phyloP scores from a whole-genome alignment of 2,113 vertebrate genomes.

The Nerophis lumbriciformis region DNA sequence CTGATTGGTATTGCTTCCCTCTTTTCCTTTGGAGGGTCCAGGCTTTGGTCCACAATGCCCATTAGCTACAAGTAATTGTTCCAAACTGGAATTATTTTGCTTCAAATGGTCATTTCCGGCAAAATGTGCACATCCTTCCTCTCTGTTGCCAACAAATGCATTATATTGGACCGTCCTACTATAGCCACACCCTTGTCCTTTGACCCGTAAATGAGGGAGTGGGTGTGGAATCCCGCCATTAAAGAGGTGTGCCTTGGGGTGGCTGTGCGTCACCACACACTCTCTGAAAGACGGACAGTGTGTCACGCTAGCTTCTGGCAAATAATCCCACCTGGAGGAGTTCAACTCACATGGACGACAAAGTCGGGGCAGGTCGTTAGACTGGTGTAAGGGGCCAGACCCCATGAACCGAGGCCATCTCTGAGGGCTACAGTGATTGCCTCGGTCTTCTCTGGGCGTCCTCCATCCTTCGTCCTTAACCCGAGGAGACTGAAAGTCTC shows the following conservation, averaged over 20 bases:
- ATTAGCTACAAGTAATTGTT: constrained; percentile 33
- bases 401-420: constrained; percentile 61
- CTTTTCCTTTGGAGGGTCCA: constrained; percentile 35
- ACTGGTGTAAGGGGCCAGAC: constrained; percentile 38
- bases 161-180: constrained; percentile 43
- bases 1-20: constrained; percentile 45
- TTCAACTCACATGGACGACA: constrained; percentile 53
- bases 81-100: constrained; percentile 7
- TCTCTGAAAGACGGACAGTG: constrained; percentile 56
- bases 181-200: constrained; percentile 53
- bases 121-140: constrained; percentile 24
- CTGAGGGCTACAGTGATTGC: constrained; percentile 57
- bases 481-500: constrained; percentile 42
- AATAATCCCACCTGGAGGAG: constrained; percentile 51
- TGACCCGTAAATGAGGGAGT: constrained; percentile 62
- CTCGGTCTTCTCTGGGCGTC: constrained; percentile 28
- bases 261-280: constrained; percentile 43
- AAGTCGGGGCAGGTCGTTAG: constrained; percentile 39
- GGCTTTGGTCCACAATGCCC: constrained; percentile 46
- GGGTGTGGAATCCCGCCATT: constrained; percentile 45
- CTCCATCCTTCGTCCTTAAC: constrained; percentile 40
- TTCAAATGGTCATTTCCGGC: constrained; percentile 37
- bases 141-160: constrained; percentile 33
- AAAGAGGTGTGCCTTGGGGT: constrained; percentile 40
- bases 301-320: constrained; percentile 40